A percentile compares a stretch with the other conserved stretches of the same genome.
Conservation (phyloP, 2,888 invertebrate genomes). For the Metalampra italica region DNA sequence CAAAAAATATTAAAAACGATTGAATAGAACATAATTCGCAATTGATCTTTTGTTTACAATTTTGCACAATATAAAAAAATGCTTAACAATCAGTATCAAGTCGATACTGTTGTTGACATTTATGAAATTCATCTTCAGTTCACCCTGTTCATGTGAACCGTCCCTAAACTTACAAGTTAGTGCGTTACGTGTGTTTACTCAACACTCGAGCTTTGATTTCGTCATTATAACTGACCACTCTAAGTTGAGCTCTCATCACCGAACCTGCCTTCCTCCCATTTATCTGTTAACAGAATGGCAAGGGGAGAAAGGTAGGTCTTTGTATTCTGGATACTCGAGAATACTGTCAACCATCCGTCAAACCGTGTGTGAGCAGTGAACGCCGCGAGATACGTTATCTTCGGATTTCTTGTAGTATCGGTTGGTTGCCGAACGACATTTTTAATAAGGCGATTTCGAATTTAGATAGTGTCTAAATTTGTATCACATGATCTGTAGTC, state of each 20-base stretch:
- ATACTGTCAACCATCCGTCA: constrained; percentile 4
- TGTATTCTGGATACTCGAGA: constrained; percentile 15
- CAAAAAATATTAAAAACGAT: no score
- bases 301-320: constrained; percentile 9
- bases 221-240: constrained; percentile 24
- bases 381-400: constrained; percentile 4
- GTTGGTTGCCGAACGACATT: constrained; percentile 17
- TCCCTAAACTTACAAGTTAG: constrained; percentile 5
- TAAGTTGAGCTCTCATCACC: constrained; percentile 19
- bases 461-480: constrained; percentile 8
- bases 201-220: constrained; percentile 41
- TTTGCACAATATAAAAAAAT: no score
- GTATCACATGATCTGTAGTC: not conserved
- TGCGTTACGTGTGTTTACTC: constrained; percentile 25
- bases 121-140: no score
- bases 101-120: no score
- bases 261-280: constrained; percentile 4
- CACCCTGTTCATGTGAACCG: not conserved
- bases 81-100: no score
- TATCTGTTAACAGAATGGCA: not conserved
- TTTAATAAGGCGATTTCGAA: constrained; percentile 7
- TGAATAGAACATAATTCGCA: no score
- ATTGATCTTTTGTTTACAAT: no score
- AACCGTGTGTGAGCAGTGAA: constrained; percentile 13
- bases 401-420: constrained; percentile 17